A percentile compares a stretch with the other conserved stretches of the same genome.
These are phyloP conservation scores for Anabas testudineus DNA, from an alignment of 2,797 vertebrate species.

Conservation along the genomic window DNA sequence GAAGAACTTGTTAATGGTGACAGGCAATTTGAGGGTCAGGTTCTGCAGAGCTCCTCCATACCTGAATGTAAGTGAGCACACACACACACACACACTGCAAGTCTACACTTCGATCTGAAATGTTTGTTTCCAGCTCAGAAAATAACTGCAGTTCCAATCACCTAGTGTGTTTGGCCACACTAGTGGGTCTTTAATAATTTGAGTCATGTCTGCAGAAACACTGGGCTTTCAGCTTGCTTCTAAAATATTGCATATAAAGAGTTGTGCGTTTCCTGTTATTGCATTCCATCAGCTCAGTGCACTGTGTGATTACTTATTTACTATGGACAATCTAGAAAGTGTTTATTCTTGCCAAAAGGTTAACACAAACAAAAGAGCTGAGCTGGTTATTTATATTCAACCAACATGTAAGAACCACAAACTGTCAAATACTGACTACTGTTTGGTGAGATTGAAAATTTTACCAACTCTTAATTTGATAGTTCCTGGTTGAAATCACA, in stretches of 20 bases:
- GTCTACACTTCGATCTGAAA: neutral
- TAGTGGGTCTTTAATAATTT: neutral
- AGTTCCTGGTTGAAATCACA: too few species aligned
- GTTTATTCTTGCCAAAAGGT: neutral
- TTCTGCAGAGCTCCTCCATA: conserved; percentile 92
- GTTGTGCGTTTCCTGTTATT: neutral
- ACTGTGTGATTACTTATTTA: neutral
- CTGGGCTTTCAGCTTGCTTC: neutral
- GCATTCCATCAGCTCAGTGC: neutral
- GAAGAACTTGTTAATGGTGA: conserved; percentile 97
- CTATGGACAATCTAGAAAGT: neutral
- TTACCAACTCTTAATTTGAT: too few species aligned
- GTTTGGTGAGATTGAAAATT: too few species aligned
- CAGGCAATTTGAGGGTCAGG: conserved; percentile 90
- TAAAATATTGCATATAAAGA: neutral
- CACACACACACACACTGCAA: neutral
- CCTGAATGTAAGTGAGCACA: conserved; percentile 66
- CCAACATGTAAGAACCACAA: too few species aligned
- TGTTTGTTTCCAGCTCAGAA: neutral
- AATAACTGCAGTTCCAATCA: neutral
- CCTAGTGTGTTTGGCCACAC: neutral
- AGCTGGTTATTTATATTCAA: too few species aligned
- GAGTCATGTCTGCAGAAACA: neutral
- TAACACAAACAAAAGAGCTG: neutral
- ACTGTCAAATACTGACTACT: too few species aligned